Conservation (phyloP, 2,113 vertebrate species). For the Sciurus niger region DNA sequence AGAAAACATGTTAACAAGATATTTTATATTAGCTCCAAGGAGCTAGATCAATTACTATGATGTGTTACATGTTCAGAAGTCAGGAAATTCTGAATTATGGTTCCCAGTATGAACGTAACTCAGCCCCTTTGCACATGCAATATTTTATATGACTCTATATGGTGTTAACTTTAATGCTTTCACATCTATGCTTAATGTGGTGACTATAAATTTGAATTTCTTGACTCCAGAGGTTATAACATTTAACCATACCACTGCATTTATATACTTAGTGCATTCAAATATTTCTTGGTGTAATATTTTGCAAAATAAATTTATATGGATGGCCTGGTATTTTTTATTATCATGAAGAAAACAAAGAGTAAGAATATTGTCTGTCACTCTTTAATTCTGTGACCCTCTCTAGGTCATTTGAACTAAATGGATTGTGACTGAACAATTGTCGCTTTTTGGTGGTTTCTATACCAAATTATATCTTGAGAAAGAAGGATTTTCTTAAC, state of each 20-base stretch:
- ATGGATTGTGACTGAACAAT: not conserved
- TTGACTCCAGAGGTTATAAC: constrained; percentile 82
- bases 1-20: constrained; percentile 86
- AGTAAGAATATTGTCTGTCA: not conserved
- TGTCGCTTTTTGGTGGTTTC: constrained; percentile 39
- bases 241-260: constrained; percentile 72
- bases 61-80: constrained; percentile 86
- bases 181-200: constrained; percentile 84
- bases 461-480: constrained; percentile 1
- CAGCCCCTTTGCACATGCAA: constrained; percentile 82
- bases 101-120: constrained; percentile 84
- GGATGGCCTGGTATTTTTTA: not conserved
- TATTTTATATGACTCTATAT: constrained; percentile 85
- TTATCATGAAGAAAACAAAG: not conserved
- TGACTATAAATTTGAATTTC: constrained; percentile 86
- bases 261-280: constrained; percentile 65
- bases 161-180: constrained; percentile 85
- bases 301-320: constrained; percentile 64
- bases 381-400: not conserved
- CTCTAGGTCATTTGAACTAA: constrained; percentile 45
- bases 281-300: constrained; percentile 63
- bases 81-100: constrained; percentile 86
- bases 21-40: constrained; percentile 84
- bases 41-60: constrained; percentile 85
- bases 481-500: constrained; percentile 54